Conservation (phyloP, 2,797 vertebrate genomes). For the Lycodopsis pacificus region DNA sequence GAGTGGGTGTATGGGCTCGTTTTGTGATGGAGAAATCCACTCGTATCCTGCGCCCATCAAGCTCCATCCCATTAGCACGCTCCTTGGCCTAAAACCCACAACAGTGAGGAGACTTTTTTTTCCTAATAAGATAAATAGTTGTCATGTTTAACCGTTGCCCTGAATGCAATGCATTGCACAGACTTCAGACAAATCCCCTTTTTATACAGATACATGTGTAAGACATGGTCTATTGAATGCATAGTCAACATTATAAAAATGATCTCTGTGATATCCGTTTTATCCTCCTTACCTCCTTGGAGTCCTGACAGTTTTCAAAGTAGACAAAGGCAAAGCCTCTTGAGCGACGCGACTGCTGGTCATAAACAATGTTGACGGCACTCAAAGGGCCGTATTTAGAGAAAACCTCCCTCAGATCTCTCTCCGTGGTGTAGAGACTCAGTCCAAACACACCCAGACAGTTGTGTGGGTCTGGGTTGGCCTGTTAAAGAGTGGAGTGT, state of each 20-base stretch:
- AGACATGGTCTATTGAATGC: not conserved
- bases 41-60: slow-evolving; percentile 94
- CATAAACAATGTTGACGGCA: slow-evolving; percentile 94
- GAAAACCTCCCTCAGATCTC: slow-evolving; percentile 96
- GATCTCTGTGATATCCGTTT: not conserved
- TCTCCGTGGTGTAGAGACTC: slow-evolving; percentile 96
- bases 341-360: slow-evolving; percentile 96
- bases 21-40: slow-evolving; percentile 98
- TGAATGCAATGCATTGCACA: not conserved
- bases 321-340: slow-evolving; percentile 97
- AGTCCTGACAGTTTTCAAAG: slow-evolving; percentile 94
- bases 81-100: slow-evolving; percentile 90
- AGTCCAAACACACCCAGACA: slow-evolving; percentile 97
- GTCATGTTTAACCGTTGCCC: not conserved
- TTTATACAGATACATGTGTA: not conserved
- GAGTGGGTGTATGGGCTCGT: slow-evolving; percentile 96
- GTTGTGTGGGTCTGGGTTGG: slow-evolving; percentile 95
- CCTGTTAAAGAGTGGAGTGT: slow-evolving; percentile 73
- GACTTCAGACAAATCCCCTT: not conserved
- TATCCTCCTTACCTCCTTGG: slow-evolving; percentile 88
- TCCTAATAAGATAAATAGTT: not conserved
- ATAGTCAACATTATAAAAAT: not conserved
- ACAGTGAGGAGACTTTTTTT: not conserved
- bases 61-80: slow-evolving; percentile 97
- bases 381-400: slow-evolving; percentile 95